Base-by-base conservation (phyloP, 92 coral and sea anemone genomes). In the Heteractis magnifica region DNA sequence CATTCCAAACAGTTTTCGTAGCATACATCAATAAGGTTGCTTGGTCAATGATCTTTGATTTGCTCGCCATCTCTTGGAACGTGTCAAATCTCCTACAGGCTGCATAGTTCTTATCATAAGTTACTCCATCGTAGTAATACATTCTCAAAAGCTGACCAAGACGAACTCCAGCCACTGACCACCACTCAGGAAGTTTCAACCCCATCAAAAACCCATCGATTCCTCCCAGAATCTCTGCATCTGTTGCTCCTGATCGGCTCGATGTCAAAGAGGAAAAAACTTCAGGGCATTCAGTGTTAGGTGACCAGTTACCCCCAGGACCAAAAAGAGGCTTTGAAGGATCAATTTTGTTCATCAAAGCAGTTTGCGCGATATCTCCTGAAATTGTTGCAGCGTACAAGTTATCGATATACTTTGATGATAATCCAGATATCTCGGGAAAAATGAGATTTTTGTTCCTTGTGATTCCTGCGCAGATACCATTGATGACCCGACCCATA, bases 191-290 rank as follows among this genome's bases (percentile, higher is more conserved):
- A 26, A 53, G 56, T 49, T 53, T 55, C 68, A 79, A 51, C 4
- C 93, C 93, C 51, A 89, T 71, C 49, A 89, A 72, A 52, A 89
- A 89, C 5, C 92, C 92, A 59, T 89, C 92, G 52, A 86, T 72
- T 21, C 85, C 89, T 59, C 92, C 92, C 48, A 75, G 77, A 18
- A 89, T 76, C 68, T 81, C 81, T 16, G 92, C 88, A 81, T 89
- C 77, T 19, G 89, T 84, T n/a, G 90, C 89, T 59, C 58, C 52
- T 49, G 87, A 81, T 10, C 65, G 59, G 15, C 50, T 62, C 68
- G 71, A 76, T 2, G 15, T 74, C 5, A 75, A 26, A 0, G 64
- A 68, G 23, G 41, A 14, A 74, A 55, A 86, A 50, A 8, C 56
- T 19, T 68, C 21, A 1, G 92, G 90, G 20, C 92, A 89, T 76